Evolutionary conservation across 2,113 vertebrate genomes (phyloP).

Genomic region (Megaceryle maxima): DNA sequence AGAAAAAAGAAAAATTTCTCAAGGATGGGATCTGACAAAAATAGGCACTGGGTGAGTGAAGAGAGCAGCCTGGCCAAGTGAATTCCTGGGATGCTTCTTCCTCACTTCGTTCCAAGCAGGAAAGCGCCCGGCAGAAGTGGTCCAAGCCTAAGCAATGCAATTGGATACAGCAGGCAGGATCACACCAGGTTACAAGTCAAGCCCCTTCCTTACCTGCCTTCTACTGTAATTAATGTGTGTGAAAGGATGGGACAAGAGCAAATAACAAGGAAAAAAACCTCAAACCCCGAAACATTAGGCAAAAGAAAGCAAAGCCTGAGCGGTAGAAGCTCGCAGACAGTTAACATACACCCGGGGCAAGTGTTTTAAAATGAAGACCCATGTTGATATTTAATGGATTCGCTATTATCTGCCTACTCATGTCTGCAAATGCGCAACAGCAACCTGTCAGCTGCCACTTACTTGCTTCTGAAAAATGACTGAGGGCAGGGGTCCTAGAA

Average conservation of each 20-base stretch:
- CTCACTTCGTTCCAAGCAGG: not conserved
- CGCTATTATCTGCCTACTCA: not conserved
- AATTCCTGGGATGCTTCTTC: slow-evolving; percentile 39
- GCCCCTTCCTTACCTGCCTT: not conserved
- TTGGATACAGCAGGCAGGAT: not conserved
- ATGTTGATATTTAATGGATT: not conserved
- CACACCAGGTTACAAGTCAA: not conserved
- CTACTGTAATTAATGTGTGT: accelerated
- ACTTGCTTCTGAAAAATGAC: not conserved
- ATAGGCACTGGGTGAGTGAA: not conserved
- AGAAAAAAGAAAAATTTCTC: not conserved
- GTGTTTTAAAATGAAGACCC: not conserved
- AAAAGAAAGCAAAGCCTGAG: not conserved
- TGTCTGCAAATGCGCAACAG: not conserved
- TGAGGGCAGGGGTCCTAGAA: not conserved
- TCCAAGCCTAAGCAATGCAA: accelerated
- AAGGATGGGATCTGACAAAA: not conserved
- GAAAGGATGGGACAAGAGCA: not conserved
- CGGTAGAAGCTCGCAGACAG: accelerated
- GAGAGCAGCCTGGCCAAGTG: not conserved
- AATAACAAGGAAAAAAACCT: not conserved
- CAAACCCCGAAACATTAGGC: accelerated
- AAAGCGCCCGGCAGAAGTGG: accelerated
- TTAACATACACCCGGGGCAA: not conserved
- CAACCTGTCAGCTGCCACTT: not conserved